Evolutionary conservation across 2,888 invertebrate species (phyloP), one percentile per base, ranked within the genome.

Genomic region (Drosophila neonasuta): DNA sequence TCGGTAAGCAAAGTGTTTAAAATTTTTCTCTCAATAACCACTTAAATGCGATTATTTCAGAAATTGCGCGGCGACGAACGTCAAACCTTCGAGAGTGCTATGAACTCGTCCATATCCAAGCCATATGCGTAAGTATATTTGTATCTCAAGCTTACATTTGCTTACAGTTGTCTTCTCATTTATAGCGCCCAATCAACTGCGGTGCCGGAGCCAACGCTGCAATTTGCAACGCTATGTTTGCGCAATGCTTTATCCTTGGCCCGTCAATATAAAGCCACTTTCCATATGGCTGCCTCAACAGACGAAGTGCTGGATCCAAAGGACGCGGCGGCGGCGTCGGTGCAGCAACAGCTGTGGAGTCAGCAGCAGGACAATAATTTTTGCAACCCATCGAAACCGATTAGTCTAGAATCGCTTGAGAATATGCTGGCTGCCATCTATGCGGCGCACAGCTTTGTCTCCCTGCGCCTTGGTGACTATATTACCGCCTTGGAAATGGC

Each of bases 191-290:
- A 95, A 81, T 95, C 96, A 0, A 95, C 95, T 86, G 97, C 97
- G 1, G 96, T 97, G 76, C 97, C 97, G 15, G 95, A 96, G 52
- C 93, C 97, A 6, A 96, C 96, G 7, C 91, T 98, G 78, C 97
- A 97, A 91, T 98, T 98, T 92, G 97, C 96, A 3, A 94, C 95
- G 0, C 91, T 97, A 29, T 98, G 98, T 91, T 91, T 98, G 58
- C 94, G 95, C 74, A 98, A 97, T 91, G 97, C 98, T 10, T 68
- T 89, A n/a, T 87, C 83, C 2, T 68, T 90, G 1, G 80, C 87
- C 8, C 81, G 75, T 9, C 81, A 80, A 42, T 86, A 86, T 65
- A 86, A 85, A 59, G 70, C 74, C 29, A 77, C 72, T 8, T 85
- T 89, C 10, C 59, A 74, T 57, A 77, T 58, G 75, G 75, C 50